Percentiles rank a stretch among this genome's conserved stretches.
phyloP scores from a whole-genome alignment of 2,888 invertebrate species.

The Ryuthela nishihirai region DNA sequence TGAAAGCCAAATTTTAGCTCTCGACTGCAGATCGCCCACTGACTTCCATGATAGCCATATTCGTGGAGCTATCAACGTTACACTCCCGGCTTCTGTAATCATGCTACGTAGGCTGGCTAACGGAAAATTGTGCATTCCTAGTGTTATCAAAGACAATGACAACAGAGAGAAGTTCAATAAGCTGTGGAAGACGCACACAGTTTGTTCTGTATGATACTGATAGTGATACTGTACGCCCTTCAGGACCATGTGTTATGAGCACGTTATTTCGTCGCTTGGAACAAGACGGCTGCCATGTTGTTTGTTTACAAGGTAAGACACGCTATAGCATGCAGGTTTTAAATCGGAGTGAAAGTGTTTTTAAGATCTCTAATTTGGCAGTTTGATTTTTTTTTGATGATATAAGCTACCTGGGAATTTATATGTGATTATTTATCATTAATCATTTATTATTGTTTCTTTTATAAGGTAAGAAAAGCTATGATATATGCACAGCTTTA shows the following conservation, averaged over 20 bases:
- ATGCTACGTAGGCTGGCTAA: slow-evolving; percentile 84
- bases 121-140: slow-evolving; percentile 82
- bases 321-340: no score
- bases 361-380: no score
- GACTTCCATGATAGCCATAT: slow-evolving; percentile 82
- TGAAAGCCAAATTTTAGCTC: background rate
- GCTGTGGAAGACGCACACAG: slow-evolving; percentile 57
- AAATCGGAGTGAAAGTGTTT: no score
- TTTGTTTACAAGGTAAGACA: slow-evolving; percentile 76
- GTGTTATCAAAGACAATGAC: slow-evolving; percentile 83
- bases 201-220: slow-evolving; percentile 51
- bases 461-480: no score
- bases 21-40: slow-evolving; percentile 83
- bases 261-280: slow-evolving; percentile 72
- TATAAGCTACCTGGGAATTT: no score
- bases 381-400: no score
- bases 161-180: slow-evolving; percentile 63
- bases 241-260: slow-evolving; percentile 53
- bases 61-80: slow-evolving; percentile 83
- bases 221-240: slow-evolving; percentile 38
- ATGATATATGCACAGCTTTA: no score
- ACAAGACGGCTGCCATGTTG: slow-evolving; percentile 81
- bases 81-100: slow-evolving; percentile 72
- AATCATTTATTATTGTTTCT: no score
- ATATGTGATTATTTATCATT: no score